Evolutionary conservation across 2,113 vertebrate genomes (phyloP).

Genomic region (Sula dactylatra): DNA sequence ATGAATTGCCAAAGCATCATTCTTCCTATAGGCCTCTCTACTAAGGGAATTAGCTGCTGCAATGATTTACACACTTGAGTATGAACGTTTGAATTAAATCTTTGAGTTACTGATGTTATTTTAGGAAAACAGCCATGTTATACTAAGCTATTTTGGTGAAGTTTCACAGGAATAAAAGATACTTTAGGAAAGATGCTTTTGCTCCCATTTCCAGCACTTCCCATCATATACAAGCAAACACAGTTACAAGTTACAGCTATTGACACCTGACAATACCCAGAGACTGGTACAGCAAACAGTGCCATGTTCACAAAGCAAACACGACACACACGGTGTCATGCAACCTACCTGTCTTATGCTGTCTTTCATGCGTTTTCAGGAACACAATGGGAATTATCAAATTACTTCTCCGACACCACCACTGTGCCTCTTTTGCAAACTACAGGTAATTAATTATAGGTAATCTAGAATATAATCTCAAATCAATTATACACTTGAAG

Average conservation of each 20-base stretch:
- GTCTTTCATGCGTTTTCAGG: neutral
- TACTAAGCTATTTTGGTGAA: neutral
- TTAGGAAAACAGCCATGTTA: neutral
- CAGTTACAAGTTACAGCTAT: neutral
- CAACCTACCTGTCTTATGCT: neutral
- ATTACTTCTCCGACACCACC: neutral
- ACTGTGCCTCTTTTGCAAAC: neutral
- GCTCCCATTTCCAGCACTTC: neutral
- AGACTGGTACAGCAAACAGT: neutral
- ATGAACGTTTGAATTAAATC: neutral
- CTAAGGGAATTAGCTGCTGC: neutral
- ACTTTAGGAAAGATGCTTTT: neutral
- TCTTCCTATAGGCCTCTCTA: neutral
- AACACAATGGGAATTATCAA: neutral
- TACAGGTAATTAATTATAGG: neutral
- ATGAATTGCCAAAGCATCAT: neutral
- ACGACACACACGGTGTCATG: rapidly evolving
- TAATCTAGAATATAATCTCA: neutral
- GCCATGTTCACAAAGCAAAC: neutral
- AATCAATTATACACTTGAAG: neutral
- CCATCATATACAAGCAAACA: neutral
- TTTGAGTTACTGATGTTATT: neutral
- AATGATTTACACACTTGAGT: neutral
- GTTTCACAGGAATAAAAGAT: neutral
- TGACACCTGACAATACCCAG: neutral